Base-by-base conservation (phyloP, 2,113 vertebrate species). In the Girardinichthys multiradiatus region DNA sequence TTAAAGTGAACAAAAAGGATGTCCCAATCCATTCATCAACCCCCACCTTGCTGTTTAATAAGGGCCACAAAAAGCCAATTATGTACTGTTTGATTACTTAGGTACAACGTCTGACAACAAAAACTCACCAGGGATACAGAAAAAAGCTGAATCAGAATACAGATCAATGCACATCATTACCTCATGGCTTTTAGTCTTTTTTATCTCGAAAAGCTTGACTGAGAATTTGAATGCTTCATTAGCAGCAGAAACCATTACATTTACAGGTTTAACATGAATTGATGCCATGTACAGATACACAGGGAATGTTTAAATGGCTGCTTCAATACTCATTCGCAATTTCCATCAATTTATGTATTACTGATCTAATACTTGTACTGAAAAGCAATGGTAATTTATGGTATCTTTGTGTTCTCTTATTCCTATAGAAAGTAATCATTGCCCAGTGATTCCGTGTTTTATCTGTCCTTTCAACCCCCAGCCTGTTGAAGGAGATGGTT, bases 1-100 rank as follows among this genome's bases (percentile, higher is more conserved):
- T 89, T 81, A 83, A 74, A 30, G 68, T 4, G 2, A 80, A 80
- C 77, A 87, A 73, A 86, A 79, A 60, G 31, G 59, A 68, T 17
- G 12, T 4, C 76, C 70, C 57, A 45, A 37, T 29, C 48, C 74
- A 67, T 64, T 37, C 54, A 13, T 31, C 64, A 0, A 10, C 6
- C 39, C 19, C 59, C 60, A 37, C 64, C 71, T 62, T 63, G 42
- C 63, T 21, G 69, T 78, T 82, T 85, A 85, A 80, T 83, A 85
- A 88, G 63, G 51, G 69, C 75, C 76, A 86, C 80, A 84, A 82
- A 86, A 77, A 86, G 84, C 78, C 89, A 90, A 90, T 88, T 87
- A 87, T 57, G 45, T 62, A 45, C 70, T 0, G 39, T 86, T 87
- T 86, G 83, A 84, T 81, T 77, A 79, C 70, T 39, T 72, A 79